Percentiles rank a stretch among this genome's conserved stretches.
Evolutionary conservation across 1,140 invertebrate species (phyloP).

Genomic region (Riptortus pedestris): DNA sequence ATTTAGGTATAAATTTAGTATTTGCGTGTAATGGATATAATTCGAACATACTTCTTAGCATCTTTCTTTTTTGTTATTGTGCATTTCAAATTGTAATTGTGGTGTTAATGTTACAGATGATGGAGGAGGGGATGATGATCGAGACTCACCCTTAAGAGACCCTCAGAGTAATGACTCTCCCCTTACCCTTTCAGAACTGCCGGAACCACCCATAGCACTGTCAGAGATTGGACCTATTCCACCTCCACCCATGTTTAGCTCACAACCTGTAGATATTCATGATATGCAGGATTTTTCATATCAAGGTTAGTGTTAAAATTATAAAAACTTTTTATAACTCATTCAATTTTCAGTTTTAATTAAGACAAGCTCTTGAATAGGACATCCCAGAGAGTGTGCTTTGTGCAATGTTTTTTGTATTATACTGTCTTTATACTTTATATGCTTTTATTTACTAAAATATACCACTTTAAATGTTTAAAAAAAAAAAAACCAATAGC

Average conservation of each 20-base stretch:
- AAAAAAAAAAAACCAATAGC: too few species aligned
- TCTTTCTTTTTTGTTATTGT: background rate
- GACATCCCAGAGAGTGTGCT: too few species aligned
- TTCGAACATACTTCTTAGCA: too few species aligned
- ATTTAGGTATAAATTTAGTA: too few species aligned
- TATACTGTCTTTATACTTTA: too few species aligned
- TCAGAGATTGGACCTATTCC: conserved; percentile 90
- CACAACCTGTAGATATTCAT: conserved; percentile 57
- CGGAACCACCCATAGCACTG: conserved; percentile 79
- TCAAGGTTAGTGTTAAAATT: conserved; percentile 45
- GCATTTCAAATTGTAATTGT: background rate
- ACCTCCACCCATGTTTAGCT: conserved; percentile 89
- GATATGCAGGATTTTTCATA: conserved; percentile 39
- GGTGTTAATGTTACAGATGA: background rate
- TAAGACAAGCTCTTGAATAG: too few species aligned
- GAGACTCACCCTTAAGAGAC: background rate
- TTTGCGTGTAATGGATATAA: too few species aligned
- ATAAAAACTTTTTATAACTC: too few species aligned
- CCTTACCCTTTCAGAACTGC: conserved; percentile 68
- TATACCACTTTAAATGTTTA: too few species aligned
- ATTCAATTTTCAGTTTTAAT: too few species aligned
- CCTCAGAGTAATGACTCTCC: conserved; percentile 19
- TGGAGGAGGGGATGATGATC: background rate
- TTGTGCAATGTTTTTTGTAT: too few species aligned
- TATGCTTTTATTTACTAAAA: too few species aligned